These are phyloP conservation scores for Struthidea cinerea DNA, from an alignment of 2,113 vertebrate species.

Conservation along the genomic window DNA sequence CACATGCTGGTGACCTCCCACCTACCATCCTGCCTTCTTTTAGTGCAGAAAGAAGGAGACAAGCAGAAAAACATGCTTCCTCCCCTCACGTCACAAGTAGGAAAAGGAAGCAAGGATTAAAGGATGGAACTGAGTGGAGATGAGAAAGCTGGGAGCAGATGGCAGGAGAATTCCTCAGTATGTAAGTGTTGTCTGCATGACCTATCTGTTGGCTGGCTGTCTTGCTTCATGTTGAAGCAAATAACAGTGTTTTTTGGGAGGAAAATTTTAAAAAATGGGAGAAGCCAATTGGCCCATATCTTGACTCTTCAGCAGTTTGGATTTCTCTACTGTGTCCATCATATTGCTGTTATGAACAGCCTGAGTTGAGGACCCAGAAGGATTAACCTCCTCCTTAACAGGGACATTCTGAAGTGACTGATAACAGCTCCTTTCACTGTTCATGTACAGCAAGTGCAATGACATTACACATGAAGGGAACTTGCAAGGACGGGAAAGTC, in stretches of 20 bases:
- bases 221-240: background rate
- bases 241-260: background rate
- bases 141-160: background rate
- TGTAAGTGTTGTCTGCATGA: background rate
- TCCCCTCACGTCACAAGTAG: rapidly evolving
- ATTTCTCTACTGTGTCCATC: background rate
- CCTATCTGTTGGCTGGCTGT: background rate
- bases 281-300: background rate
- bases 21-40: background rate
- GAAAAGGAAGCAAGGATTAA: background rate
- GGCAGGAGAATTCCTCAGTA: background rate
- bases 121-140: background rate
- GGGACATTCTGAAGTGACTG: background rate
- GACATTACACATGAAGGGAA: background rate
- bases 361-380: background rate
- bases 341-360: background rate
- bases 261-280: background rate
- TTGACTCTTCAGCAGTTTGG: background rate
- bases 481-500: background rate
- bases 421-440: background rate
- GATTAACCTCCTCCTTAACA: background rate
- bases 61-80: background rate
- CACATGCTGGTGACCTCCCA: background rate
- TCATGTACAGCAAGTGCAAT: background rate
- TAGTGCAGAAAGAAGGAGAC: background rate